Base-by-base conservation (phyloP, 2,113 vertebrate species). In the Uropsilus gracilis region DNA sequence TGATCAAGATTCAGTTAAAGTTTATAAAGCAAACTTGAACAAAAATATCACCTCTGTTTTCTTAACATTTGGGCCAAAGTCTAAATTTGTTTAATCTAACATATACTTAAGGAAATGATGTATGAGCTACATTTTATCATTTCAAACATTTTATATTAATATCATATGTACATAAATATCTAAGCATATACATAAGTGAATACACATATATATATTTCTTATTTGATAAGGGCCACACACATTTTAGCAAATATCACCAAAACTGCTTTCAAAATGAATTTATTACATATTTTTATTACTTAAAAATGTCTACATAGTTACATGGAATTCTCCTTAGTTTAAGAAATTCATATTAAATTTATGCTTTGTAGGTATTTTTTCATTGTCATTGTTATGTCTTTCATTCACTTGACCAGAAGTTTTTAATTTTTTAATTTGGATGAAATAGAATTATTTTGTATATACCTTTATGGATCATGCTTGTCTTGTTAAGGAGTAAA, bases 381-480 rank as follows among this genome's bases (percentile, higher is more conserved):
- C 22, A 12, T 26, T 39, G 28, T 66, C 44, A 80, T 90, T 73
- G 17, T 9, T 7, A 57, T 57, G 22, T 2, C 16, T 85, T 50
- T 87, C 28, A 57, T 53, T 88, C 5, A 84, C 26, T 75, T 61
- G 72, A 71, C 11, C 24, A 26, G 64, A 14, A 37, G 3, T 20
- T 73, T 89, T 48, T 64, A 76, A 50, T 90, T 20, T 73, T 89
- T 48, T 64, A 76, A 50, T 90, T 82, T 92, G 30, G 8, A 63
- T 57, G 53, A 64, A 44, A 28, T 28, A 42, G 44, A n/a, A n/a
- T 90, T 61, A 3, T 32, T 73, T 75, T 57, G 6, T 55, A 71
- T 63, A 1, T 13, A 32, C 48, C 71, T 89, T 90, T 72, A 20
- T 72, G 7, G 2, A 48, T 39, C 30, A 20, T 63, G 1, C 8